These are phyloP conservation scores for Teinopalpus imperialis DNA, from an alignment of 2,888 invertebrate genomes.

Conservation along the genomic window DNA sequence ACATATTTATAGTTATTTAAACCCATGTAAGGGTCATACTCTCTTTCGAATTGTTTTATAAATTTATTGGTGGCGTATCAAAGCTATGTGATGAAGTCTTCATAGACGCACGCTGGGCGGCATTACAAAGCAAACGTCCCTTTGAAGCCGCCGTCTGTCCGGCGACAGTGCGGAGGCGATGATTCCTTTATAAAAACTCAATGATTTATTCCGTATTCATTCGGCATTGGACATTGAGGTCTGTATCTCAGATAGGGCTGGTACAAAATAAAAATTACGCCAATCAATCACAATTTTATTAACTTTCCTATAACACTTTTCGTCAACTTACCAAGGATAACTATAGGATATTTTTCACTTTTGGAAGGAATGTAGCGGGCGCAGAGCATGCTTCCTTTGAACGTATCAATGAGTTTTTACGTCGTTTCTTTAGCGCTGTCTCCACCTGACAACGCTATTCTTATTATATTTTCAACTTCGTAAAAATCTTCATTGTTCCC, in stretches of 20 bases:
- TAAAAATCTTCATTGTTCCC: slow-evolving; percentile 18
- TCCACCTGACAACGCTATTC: no score
- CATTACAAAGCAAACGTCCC: slow-evolving; percentile 48
- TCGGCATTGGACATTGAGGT: slow-evolving; percentile 41
- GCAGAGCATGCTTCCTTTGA: no score
- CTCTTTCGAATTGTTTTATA: not conserved
- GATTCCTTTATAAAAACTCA: slow-evolving; percentile 76
- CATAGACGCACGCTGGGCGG: slow-evolving; percentile 58
- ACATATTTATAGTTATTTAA: no score
- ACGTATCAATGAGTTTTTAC: no score
- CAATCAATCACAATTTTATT: no score
- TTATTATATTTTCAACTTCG: no score
- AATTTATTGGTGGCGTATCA: slow-evolving; percentile 1
- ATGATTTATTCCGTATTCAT: slow-evolving; percentile 68
- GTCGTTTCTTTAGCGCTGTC: no score
- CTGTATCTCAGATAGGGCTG: slow-evolving; percentile 34
- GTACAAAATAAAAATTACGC: not conserved
- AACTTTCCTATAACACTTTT: no score
- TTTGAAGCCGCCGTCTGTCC: slow-evolving; percentile 33
- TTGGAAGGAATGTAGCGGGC: no score
- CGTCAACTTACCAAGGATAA: no score
- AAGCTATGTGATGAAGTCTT: slow-evolving; percentile 60
- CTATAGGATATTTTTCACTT: no score
- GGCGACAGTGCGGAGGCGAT: slow-evolving; percentile 67
- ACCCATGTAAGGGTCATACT: no score